A percentile compares a stretch with the other conserved stretches of the same genome.
Evolutionary conservation across 2,888 invertebrate genomes (phyloP).

Genomic region (Cosmia trapezina): DNA sequence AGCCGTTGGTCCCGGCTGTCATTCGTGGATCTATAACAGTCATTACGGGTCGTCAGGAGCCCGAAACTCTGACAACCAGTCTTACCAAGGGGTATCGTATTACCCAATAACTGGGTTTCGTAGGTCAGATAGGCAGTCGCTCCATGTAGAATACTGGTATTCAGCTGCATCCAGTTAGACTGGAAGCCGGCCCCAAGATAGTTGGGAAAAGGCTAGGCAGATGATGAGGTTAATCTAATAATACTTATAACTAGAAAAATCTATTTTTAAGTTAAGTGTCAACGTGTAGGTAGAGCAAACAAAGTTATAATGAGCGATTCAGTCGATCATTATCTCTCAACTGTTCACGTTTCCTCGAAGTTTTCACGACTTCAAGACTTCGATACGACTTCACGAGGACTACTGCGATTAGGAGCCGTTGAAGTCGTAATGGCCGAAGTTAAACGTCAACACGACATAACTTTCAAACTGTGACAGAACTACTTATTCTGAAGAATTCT

Average conservation of each 20-base stretch:
- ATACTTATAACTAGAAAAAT: not conserved
- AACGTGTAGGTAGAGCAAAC: constrained; percentile 3
- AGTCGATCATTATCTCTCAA: constrained; percentile 40
- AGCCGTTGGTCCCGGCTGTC: too few species aligned
- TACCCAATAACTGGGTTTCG: too few species aligned
- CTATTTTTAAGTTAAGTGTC: not conserved
- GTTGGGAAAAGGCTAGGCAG: too few species aligned
- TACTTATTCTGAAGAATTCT: not conserved
- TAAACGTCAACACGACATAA: constrained; percentile 34
- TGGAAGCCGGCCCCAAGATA: too few species aligned
- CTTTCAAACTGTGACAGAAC: constrained; percentile 17
- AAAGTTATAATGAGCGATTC: constrained; percentile 56
- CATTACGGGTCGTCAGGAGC: too few species aligned
- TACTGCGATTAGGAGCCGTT: constrained; percentile 33
- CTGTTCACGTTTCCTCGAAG: constrained; percentile 40
- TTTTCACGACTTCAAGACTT: constrained; percentile 44
- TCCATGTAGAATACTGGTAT: too few species aligned
- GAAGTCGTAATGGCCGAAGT: constrained; percentile 48
- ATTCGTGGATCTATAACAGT: too few species aligned
- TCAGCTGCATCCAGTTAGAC: too few species aligned
- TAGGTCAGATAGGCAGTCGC: too few species aligned
- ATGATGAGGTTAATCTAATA: too few species aligned
- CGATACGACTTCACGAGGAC: constrained; percentile 33
- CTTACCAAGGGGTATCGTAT: too few species aligned
- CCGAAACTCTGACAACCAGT: too few species aligned